These are phyloP conservation scores for Scrobipalpa costella DNA, from an alignment of 2,888 invertebrate genomes.

Conservation along the genomic window DNA sequence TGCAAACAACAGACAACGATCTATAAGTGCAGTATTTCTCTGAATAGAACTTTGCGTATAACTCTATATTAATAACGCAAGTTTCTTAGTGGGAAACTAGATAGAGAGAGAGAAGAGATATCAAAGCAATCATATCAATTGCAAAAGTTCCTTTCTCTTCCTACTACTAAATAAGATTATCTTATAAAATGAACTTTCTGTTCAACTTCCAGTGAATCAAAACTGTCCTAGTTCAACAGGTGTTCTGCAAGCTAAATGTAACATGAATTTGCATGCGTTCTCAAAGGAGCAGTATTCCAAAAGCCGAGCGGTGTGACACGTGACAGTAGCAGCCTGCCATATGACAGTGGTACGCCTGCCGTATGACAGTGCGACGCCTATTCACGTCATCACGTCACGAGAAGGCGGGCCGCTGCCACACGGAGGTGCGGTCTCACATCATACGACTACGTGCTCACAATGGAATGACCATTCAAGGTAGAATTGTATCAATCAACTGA, in stretches of 20 bases:
- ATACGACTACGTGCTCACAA: conserved; percentile 60
- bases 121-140: conserved; percentile 27
- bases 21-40: background rate
- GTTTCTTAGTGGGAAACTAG: conserved; percentile 24
- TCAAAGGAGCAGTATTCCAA: background rate
- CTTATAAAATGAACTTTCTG: background rate
- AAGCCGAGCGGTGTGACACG: background rate
- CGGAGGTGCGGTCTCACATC: background rate
- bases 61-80: background rate
- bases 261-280: background rate
- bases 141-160: conserved; percentile 22
- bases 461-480: conserved; percentile 52
- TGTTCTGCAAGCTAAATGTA: background rate
- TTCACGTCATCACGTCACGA: conserved; percentile 58
- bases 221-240: background rate
- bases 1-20: background rate
- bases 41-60: conserved; percentile 2
- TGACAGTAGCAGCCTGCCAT: conserved; percentile 35
- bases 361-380: conserved; percentile 46
- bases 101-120: conserved; percentile 23
- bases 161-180: background rate
- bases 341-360: conserved; percentile 43
- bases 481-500: conserved; percentile 64
- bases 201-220: background rate
- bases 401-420: background rate